phyloP scores from a whole-genome alignment of 2,797 vertebrate species.

The Enteromius anoplus region DNA sequence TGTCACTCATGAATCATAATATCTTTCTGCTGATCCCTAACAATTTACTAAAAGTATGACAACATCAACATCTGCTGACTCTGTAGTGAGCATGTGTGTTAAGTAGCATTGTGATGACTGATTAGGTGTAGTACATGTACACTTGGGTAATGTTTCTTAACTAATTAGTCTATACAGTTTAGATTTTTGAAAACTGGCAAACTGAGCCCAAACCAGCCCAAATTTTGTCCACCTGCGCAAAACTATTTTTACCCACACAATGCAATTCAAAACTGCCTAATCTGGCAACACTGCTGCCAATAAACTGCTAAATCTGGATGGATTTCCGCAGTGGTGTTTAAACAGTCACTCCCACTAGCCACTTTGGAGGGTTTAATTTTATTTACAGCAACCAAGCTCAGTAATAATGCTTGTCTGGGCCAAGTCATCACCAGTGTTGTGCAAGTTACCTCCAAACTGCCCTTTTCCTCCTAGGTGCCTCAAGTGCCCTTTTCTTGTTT shows the following conservation, averaged over 20 bases:
- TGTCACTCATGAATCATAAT: not conserved
- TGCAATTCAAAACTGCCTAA: not conserved
- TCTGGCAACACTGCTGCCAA: not conserved
- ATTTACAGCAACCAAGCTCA: not conserved
- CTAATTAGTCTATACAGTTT: not conserved
- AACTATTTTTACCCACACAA: not conserved
- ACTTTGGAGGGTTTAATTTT: not conserved
- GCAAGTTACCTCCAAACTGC: no score
- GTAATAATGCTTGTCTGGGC: not conserved
- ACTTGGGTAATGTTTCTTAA: not conserved
- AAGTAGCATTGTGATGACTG: not conserved
- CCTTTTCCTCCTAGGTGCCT: no score
- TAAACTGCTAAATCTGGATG: not conserved
- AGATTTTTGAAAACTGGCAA: not conserved
- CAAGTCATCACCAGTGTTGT: no score
- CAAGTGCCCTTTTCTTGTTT: no score
- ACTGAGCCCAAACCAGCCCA: not conserved
- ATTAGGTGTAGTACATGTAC: not conserved
- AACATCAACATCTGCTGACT: not conserved
- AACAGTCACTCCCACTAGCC: not conserved
- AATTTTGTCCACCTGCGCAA: not conserved
- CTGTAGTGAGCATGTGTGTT: not conserved
- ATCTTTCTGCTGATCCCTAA: not conserved
- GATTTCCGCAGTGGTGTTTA: not conserved
- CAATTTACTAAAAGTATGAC: not conserved